Percentiles rank a stretch among this genome's conserved stretches.
Evolutionary conservation across 2,113 vertebrate species (phyloP).

Genomic region (Baryphthengus martii): DNA sequence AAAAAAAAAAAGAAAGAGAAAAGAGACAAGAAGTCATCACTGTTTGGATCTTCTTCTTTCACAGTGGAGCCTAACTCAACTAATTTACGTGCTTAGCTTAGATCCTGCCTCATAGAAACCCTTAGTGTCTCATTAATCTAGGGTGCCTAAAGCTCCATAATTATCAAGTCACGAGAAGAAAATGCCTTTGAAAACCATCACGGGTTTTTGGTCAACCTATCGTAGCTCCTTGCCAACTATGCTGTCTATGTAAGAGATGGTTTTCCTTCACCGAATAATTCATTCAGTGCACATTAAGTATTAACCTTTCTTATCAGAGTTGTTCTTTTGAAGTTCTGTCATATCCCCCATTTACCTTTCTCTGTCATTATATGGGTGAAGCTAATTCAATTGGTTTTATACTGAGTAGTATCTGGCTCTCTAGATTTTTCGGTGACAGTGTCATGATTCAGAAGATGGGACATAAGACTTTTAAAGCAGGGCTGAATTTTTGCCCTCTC

Average conservation of each 20-base stretch:
- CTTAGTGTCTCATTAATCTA: not conserved
- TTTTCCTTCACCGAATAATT: not conserved
- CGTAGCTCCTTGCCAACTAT: not conserved
- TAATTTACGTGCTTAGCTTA: not conserved
- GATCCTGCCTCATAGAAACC: not conserved
- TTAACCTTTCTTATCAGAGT: not conserved
- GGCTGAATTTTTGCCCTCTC: not conserved
- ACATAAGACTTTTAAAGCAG: not conserved
- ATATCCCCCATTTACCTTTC: not conserved
- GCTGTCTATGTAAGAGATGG: accelerated
- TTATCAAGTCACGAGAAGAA: not conserved
- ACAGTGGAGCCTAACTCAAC: not conserved
- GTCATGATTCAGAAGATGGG: not conserved
- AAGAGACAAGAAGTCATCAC: not conserved
- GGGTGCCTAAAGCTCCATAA: not conserved
- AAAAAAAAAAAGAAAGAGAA: too few relatives aligned
- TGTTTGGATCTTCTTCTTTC: not conserved
- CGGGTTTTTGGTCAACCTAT: not conserved
- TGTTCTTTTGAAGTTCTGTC: not conserved
- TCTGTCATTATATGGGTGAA: not conserved
- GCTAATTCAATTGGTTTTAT: not conserved
- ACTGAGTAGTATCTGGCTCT: not conserved
- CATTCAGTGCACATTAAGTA: not conserved
- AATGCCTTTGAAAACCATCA: not conserved
- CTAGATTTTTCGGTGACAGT: not conserved